Evolutionary conservation across 1,140 invertebrate species (phyloP).

Genomic region (Polypedilum pembai): DNA sequence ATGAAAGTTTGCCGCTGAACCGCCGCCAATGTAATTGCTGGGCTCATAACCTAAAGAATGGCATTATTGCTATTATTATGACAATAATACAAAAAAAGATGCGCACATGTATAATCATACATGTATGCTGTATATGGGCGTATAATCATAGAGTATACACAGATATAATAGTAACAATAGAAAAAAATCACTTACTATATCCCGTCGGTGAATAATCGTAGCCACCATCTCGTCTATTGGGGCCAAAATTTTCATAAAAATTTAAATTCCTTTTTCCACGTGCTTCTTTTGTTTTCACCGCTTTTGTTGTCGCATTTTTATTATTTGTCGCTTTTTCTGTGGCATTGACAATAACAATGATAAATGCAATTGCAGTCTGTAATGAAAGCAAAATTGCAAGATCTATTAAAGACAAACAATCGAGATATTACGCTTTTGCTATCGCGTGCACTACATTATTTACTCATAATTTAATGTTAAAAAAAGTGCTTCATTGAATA

Average conservation of each 20-base stretch:
- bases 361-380: constrained; percentile 5
- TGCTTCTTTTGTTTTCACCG: constrained; percentile 24
- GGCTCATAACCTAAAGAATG: constrained; percentile 14
- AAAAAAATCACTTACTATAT: background rate
- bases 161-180: no score
- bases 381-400: background rate
- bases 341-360: background rate
- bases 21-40: constrained; percentile 29
- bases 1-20: constrained; percentile 41
- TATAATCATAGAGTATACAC: no score
- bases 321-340: background rate
- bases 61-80: background rate
- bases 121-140: no score
- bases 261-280: constrained; percentile 28
- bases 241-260: constrained; percentile 1
- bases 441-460: background rate
- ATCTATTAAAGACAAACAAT: background rate
- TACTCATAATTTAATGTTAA: background rate
- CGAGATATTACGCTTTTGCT: background rate
- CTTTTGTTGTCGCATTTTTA: background rate
- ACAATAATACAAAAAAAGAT: background rate
- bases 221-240: background rate
- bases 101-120: no score
- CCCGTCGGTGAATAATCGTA: background rate
- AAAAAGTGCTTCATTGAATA: background rate